A percentile compares a stretch with the other conserved stretches of the same genome.
Evolutionary conservation across 2,113 vertebrate species (phyloP).

Genomic region (Fukomys damarensis): DNA sequence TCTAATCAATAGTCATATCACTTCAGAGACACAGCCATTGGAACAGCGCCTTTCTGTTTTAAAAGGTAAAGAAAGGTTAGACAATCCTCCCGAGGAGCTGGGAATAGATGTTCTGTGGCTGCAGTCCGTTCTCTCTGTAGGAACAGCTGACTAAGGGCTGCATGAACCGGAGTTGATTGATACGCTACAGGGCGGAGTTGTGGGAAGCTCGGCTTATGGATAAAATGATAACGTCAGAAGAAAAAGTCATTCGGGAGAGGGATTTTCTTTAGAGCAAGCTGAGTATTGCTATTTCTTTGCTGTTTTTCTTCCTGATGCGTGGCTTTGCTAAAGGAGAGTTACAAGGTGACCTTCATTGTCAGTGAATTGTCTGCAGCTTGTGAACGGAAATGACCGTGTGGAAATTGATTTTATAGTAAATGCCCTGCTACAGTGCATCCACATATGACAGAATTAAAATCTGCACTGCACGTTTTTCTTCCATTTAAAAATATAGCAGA

Average conservation of each 20-base stretch:
- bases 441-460: neutral
- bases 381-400: neutral
- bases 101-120: neutral
- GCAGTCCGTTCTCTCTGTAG: neutral
- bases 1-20: neutral
- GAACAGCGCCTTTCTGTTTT: neutral
- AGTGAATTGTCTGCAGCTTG: neutral
- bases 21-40: neutral
- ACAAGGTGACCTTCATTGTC: neutral
- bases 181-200: neutral
- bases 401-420: neutral
- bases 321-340: neutral
- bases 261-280: neutral
- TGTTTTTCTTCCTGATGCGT: neutral
- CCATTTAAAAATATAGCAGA: neutral
- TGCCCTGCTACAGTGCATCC: neutral
- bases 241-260: neutral
- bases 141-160: neutral
- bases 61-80: neutral
- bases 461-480: neutral
- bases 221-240: neutral
- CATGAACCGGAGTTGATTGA: neutral
- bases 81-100: neutral
- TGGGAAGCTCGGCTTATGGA: neutral
- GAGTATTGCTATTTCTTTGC: neutral